Base-by-base conservation (phyloP, 1,140 invertebrate genomes). In the Anoplophora glabripennis region DNA sequence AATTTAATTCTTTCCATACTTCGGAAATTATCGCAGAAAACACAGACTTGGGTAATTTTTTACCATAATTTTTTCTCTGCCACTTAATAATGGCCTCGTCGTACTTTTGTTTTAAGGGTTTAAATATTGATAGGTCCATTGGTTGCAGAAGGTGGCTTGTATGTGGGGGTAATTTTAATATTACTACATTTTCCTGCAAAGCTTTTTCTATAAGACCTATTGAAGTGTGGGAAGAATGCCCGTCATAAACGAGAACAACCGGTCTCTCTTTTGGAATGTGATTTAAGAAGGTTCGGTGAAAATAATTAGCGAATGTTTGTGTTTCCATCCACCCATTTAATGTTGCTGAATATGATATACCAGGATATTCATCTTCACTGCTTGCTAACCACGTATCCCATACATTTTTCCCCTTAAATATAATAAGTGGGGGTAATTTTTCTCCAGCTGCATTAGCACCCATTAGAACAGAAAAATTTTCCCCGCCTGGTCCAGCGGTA, bases 391-490 rank as follows among this genome's bases (percentile, higher is more conserved):
- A 69, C 41, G 67, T 40, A 40, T 14, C 14, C 37, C 37, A 40
- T 11, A 40, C 11, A 40, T 40, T 40, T 40, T 8, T 40, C 11
- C 37, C 37, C 14, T 40, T 40, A 40, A 40, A 40, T n/a, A 40
- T 40, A 40, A 40, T 14, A n/a, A 40, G 37, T 40, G 37, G 37
- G 37, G 14, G 14, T n/a, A 40, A n/a, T 40, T 40, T 40, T 40
- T 40, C 37, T 11, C 14, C 37, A 11, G 37, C 37, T 40, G 37
- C 37, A n/a, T n/a, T n/a, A 73, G 63, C 70, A 72, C 10, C 61
- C 38, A 54, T 72, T 42, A 75, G 56, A 47, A 76, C 69, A 14
- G 74, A 72, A 21, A 62, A 69, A 57, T 75, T 76, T 58, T 74
- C 65, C 59, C 66, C 69, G 18, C 67, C 74, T 18, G 71, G 66